Base-by-base conservation (phyloP, 2,888 invertebrate species). In the Eremobia ochroleuca region DNA sequence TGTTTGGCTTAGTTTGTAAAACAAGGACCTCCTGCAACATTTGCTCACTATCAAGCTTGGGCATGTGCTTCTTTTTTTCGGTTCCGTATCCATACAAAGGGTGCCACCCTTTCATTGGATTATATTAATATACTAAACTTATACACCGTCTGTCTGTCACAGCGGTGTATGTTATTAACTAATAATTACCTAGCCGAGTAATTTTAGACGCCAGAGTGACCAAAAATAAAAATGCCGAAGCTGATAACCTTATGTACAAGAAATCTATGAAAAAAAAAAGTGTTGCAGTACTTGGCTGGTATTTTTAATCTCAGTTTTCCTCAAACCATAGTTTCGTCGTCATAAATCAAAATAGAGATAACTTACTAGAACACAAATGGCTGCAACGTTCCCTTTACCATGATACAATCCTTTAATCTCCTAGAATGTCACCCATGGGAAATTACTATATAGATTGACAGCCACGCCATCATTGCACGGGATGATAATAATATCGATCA, bases 401-500 rank as follows among this genome's bases (percentile, higher is more conserved):
- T 6, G 58, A 59, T 46, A 31, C 13, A 67, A 84, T 52, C 85
- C 70, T 67, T 67, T 79, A 70, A 82, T 84, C 81, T 59, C 2
- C 34, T n/a, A 37, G 31, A 67, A 76, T 64, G 68, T 28, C 18
- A 34, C 81, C 61, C 61, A 49, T 11, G 82, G 76, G 82, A 82
- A 82, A 82, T 82, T 64, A 84, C 28, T 74, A 68, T 61, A 34
- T 58, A 40, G 59, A 85, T 68, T 64, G 58, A 34, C 18, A 49
- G 61, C 59, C 15, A 4, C 6, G 52, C 69, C 67, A 64, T 55
- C 15, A 80, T n/a, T 43, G 59, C 34, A 46, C 21, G 18, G 25
- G 4, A 13, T 40, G 49, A 61, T 66, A 58, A 67, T 62, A 76
- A 65, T 80, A 67, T 70, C 43, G 73, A 83, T 79, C 8, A 28